Evolutionary conservation across 2,113 vertebrate genomes (phyloP), one percentile per base, ranked within the genome.

Genomic region (Guaruba guarouba): DNA sequence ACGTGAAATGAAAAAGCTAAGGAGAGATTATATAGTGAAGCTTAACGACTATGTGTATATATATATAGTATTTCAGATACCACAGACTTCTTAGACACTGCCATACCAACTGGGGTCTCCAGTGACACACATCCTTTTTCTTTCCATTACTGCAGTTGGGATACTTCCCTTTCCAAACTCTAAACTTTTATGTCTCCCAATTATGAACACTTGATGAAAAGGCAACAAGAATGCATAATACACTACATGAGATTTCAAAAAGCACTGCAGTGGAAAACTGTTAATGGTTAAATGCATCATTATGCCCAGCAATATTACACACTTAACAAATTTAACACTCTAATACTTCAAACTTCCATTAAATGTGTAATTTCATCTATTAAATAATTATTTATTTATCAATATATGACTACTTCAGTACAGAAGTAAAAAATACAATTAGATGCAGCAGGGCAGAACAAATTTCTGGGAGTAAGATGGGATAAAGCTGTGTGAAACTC

Each of bases 341-440:
- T 37, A 93, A 85, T 79, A 83, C 85, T 92, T 85, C 78, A 96
- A 81, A 93, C 88, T 97, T 97, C 70, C 88, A 96, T 86, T 94
- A 92, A 97, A 96, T 74, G 54, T 97, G 75, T 79, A 76, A 86
- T 94, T 95, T 97, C 54, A 29, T 70, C 77, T 81, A 63, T 49
- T 88, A 92, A 94, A 82, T 93, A 96, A 91, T 95, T 96, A 90
- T 92, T 97, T 94, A 96, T 88, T 97, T 97, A 95, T 96, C 95
- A 96, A 86, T 79, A 89, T 55, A 95, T 82, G 73, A 80, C 64
- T 55, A 87, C 82, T 96, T 89, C 85, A 75, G 92, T 68, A 91
- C 73, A 88, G 54, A 96, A 94, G 88, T 82, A 31, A 93, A 93
- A 97, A 96, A 82, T 51, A 80, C 78, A 89, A 93, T 94, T 95